Evolutionary conservation across 2,888 invertebrate species (phyloP).

Genomic region (Brenthis ino): DNA sequence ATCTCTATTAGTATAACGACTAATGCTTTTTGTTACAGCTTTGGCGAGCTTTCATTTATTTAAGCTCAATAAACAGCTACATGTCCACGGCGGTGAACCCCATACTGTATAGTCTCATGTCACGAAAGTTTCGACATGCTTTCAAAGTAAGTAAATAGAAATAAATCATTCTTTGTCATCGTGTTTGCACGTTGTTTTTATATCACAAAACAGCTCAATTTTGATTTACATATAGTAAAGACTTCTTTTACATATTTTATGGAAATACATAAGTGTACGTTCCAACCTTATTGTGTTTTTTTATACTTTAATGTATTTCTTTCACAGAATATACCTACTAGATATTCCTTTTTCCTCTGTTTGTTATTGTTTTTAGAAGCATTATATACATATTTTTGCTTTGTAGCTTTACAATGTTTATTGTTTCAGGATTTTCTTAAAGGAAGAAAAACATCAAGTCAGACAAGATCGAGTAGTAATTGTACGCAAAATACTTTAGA

Average conservation of each 20-base stretch:
- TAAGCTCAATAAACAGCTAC: conserved; percentile 64
- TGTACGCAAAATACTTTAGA: background rate
- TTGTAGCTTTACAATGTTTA: background rate
- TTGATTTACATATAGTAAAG: too few relatives aligned
- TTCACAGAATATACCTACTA: too few relatives aligned
- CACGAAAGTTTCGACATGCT: conserved; percentile 67
- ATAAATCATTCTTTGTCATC: background rate
- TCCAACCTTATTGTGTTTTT: background rate
- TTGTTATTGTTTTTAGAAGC: background rate
- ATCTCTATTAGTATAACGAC: background rate
- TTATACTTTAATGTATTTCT: too few relatives aligned
- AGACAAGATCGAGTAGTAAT: conserved; percentile 71
- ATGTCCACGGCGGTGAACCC: conserved; percentile 71
- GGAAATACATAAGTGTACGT: too few relatives aligned
- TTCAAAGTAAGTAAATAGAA: conserved; percentile 58
- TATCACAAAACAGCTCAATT: too few relatives aligned
- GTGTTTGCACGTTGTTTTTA: background rate
- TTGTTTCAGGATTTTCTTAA: conserved; percentile 32
- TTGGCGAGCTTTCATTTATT: conserved; percentile 65
- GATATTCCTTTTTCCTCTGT: background rate
- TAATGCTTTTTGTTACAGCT: conserved; percentile 48
- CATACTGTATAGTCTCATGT: conserved; percentile 74
- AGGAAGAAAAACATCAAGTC: conserved; percentile 22
- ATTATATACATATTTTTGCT: background rate
- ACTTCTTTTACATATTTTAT: too few relatives aligned